Evolutionary conservation across 92 coral and sea anemone species (phyloP), one percentile per base, ranked within the genome.

Genomic region (Parazoanthus atlanticus): DNA sequence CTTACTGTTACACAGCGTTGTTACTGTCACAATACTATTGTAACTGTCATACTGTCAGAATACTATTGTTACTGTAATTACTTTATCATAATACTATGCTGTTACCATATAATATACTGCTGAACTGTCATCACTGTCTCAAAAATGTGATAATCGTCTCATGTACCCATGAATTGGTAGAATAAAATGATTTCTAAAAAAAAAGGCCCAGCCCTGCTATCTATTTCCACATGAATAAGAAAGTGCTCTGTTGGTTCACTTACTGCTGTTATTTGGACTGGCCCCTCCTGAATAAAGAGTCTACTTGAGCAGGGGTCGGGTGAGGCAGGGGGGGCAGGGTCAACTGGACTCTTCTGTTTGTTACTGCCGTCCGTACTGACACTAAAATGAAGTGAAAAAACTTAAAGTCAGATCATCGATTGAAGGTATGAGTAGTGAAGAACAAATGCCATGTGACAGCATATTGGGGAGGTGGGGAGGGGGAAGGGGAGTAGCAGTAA

Each of bases 221-320:
- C 8, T 21, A 16, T 3, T 23, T 5, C 85, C n/a, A 54, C 31
- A 81, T 30, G 52, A 33, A 74, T 31, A 78, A 33, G 1, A 72
- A 71, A 43, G 25, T 43, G 21, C 46, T 41, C 46, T 29, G 67
- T 15, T 17, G 79, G 36, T 26, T 23, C n/a, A 89, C 98, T 82
- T 95, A 96, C 99, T 80, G 93, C 81, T 43, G 98, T 93, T 54
- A 94, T 73, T 86, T 95, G 99, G 6, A 93, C 98, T n/a, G 90
- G 88, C 54, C 99, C 99, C 84, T 96, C 99, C 81, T 88, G 93
- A 36, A 96, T 89, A 81, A 89, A 96, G 46, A 89, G 91, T 28
- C 95, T 82, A 6, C 91, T 86, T 46, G 88, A 74, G 26, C 71
- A 81, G 8, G 96, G 90, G 25, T 74, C 58, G 90, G 86, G 58